These are phyloP conservation scores for Teleogryllus oceanicus DNA, from an alignment of 2,888 invertebrate species.

Conservation along the genomic window DNA sequence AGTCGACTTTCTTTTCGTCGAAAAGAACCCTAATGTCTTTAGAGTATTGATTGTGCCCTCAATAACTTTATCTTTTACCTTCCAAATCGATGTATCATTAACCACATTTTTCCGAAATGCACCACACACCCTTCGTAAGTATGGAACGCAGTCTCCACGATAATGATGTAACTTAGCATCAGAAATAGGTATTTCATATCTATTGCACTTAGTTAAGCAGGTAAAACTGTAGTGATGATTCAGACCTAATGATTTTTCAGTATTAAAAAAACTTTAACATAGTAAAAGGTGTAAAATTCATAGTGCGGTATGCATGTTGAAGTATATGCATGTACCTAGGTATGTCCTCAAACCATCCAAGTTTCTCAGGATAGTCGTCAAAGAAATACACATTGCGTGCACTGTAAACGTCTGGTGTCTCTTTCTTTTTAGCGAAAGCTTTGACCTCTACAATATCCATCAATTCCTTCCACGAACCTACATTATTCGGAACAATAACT, in stretches of 20 bases:
- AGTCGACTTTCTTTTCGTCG: too few relatives aligned
- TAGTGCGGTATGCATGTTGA: not conserved
- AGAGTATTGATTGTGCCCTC: too few relatives aligned
- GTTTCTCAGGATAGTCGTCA: not conserved
- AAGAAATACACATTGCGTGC: not conserved
- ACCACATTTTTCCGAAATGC: not conserved
- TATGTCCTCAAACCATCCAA: too few relatives aligned
- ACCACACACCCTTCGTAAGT: not conserved
- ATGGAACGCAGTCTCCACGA: not conserved
- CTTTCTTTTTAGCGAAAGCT: not conserved
- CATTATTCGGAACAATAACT: not conserved
- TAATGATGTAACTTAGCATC: conserved; percentile 19
- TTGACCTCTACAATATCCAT: too few relatives aligned
- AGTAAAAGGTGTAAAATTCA: not conserved
- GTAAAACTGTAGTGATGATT: not conserved
- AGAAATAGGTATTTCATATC: too few relatives aligned
- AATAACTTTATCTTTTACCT: not conserved
- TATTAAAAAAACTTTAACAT: conserved; percentile 18
- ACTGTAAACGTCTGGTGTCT: too few relatives aligned
- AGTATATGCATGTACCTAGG: not conserved
- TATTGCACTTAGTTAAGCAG: not conserved
- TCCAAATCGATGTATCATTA: conserved; percentile 20
- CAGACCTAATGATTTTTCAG: not conserved
- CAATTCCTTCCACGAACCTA: too few relatives aligned
- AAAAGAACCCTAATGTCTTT: too few relatives aligned